Evolutionary conservation across 2,888 invertebrate genomes (phyloP), one percentile per base, ranked within the genome.

Genomic region (Amphipoea lucens): DNA sequence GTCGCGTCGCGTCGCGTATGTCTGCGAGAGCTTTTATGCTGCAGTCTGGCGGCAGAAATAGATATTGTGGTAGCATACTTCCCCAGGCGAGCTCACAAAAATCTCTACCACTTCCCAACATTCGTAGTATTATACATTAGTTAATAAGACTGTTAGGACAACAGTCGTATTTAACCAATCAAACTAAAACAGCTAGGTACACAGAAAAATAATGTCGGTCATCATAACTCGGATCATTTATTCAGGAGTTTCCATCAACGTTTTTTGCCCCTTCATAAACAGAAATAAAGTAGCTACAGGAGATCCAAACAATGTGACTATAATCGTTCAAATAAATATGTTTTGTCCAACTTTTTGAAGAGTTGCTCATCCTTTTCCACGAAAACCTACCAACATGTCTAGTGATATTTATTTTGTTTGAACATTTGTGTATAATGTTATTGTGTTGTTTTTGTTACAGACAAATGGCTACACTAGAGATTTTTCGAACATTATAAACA

Each of bases 241-340:
- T 69, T 69, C 20, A 17, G 29, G 4, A 69, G 40, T 62, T 65
- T 36, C 45, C 23, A 42, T 4, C 3, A 57, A 83, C 48, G 51
- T 48, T 63, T 63, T 60, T 65, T 66, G 71, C 4, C 4, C 40
- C 36, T 54, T 73, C 54, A 66, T n/a, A 48, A 54, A 76, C 42
- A 81, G 54, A 68, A 60, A 68, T 36, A 42, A 77, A 63, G 62
- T 63, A 54, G 54, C 20, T n/a, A 67, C n/a, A 45, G 71, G n/a
- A 51, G 3, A 65, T 40, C 23, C 40, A 40, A 40, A 40, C 4
- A 40, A 5, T 40, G 40, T 40, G 40, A 40, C 29, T 60, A 20
- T 42, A 48, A 75, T 69, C 74, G 73, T 67, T 71, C 66, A 72
- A 83, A 74, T 68, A 78, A 57, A 72, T 70, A 65, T 72, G 51